Conservation (phyloP, 2,113 vertebrate genomes). For the Peromyscus californicus region DNA sequence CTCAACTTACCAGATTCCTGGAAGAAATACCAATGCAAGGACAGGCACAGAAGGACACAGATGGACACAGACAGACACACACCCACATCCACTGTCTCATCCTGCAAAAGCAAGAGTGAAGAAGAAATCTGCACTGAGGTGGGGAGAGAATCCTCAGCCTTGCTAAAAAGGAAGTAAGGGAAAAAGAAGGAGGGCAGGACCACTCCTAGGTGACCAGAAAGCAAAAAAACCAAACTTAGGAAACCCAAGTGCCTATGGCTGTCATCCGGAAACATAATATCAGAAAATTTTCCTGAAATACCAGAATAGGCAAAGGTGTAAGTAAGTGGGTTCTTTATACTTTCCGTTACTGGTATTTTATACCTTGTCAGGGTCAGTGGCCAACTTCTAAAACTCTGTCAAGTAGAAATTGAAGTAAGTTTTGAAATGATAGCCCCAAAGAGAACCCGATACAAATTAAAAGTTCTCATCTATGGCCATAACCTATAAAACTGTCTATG, state of each 20-base stretch:
- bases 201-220: background rate
- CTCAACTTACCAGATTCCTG: background rate
- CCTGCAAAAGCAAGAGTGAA: background rate
- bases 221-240: background rate
- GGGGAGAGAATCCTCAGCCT: background rate
- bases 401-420: background rate
- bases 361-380: background rate
- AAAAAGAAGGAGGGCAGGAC: background rate
- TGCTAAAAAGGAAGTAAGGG: background rate
- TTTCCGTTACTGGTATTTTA: constrained; percentile 1
- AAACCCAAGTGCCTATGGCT: background rate
- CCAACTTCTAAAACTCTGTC: constrained; percentile 30
- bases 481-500: background rate
- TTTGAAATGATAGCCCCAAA: constrained; percentile 8
- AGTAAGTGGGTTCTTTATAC: background rate
- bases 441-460: background rate
- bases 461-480: background rate
- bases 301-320: background rate
- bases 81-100: background rate
- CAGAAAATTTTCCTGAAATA: background rate
- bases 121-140: background rate
- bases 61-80: background rate
- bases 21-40: background rate
- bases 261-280: background rate
- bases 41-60: background rate